Conservation (phyloP, 2,888 invertebrate genomes). For the Vannuccia rotundouncinata region DNA sequence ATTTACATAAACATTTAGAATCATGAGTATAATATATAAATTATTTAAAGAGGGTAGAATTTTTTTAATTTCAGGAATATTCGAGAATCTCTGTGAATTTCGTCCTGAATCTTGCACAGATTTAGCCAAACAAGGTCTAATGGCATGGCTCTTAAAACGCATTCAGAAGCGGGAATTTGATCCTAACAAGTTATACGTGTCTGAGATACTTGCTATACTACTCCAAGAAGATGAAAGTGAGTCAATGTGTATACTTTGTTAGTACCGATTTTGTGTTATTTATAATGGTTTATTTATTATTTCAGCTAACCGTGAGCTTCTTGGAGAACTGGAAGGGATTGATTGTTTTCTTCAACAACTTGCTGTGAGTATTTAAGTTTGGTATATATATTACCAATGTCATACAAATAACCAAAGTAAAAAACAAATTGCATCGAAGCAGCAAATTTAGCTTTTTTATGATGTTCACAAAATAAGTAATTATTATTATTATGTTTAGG, state of each 20-base stretch:
- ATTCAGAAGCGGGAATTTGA: conserved; percentile 83
- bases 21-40: too few species aligned
- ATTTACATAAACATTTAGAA: too few species aligned
- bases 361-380: conserved; percentile 65
- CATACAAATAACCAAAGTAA: too few species aligned
- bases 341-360: conserved; percentile 89
- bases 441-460: too few species aligned
- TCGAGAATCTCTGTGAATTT: conserved; percentile 90
- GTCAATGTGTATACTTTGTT: conserved; percentile 34
- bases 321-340: conserved; percentile 90
- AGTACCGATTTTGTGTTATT: too few species aligned
- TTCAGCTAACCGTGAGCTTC: conserved; percentile 58
- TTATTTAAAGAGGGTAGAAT: too few species aligned
- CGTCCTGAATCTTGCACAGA: conserved; percentile 74
- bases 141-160: conserved; percentile 84
- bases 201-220: conserved; percentile 88
- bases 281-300: conserved; percentile 31
- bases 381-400: too few species aligned
- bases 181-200: conserved; percentile 85
- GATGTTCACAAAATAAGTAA: too few species aligned
- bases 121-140: conserved; percentile 79
- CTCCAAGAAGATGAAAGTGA: conserved; percentile 73
- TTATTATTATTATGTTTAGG: too few species aligned
- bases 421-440: too few species aligned
- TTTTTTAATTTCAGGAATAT: conserved; percentile 63